phyloP scores from a whole-genome alignment of 2,113 vertebrate species.

The Hippocampus guttulatus region DNA sequence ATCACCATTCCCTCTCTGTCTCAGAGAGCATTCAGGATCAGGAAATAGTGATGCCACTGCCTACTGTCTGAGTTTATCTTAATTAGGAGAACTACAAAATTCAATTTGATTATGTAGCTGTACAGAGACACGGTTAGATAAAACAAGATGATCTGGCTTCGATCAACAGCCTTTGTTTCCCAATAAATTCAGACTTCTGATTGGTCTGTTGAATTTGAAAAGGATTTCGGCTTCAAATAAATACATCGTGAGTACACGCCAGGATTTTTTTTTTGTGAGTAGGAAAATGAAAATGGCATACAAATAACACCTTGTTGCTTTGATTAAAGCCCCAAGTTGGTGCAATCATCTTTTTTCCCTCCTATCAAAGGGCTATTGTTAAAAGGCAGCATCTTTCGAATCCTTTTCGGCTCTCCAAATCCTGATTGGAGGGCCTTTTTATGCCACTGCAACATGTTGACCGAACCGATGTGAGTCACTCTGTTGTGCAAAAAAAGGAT shows the following conservation, averaged over 20 bases:
- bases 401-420: conserved; percentile 20
- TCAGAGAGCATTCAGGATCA: not conserved
- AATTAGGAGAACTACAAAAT: not conserved
- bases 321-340: conserved; percentile 25
- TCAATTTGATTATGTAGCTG: not conserved
- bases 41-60: not conserved
- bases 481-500: conserved; percentile 45
- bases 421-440: conserved; percentile 27
- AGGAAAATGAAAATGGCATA: conserved; percentile 26
- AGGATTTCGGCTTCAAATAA: not conserved
- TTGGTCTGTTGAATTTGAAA: not conserved
- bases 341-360: conserved; percentile 13
- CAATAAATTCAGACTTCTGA: not conserved
- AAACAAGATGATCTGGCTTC: not conserved
- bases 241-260: conserved; percentile 8
- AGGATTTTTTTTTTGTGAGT: not conserved
- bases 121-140: not conserved
- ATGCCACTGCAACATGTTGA: conserved; percentile 31
- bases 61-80: not conserved
- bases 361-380: conserved; percentile 11
- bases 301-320: conserved; percentile 21
- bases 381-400: conserved; percentile 30
- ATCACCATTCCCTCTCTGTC: not conserved
- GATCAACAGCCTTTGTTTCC: conserved; percentile 5
- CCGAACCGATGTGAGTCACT: conserved; percentile 31